phyloP scores from a whole-genome alignment of 1,140 invertebrate species.

The Aphelenchoides avenae region DNA sequence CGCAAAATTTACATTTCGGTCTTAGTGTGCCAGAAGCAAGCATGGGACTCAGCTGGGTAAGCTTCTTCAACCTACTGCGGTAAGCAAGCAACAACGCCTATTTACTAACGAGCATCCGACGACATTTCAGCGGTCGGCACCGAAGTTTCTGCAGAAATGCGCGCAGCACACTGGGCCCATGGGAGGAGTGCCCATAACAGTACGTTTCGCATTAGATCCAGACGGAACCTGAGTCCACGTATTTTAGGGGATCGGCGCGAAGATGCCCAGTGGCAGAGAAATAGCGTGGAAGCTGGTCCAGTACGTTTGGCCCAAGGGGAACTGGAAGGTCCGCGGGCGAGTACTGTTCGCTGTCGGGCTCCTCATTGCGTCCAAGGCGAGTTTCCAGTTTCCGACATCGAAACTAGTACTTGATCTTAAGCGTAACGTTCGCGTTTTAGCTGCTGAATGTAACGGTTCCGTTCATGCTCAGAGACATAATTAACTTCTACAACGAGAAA shows the following conservation, averaged over 20 bases:
- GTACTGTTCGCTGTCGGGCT: constrained; percentile 75
- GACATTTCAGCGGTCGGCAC: no score
- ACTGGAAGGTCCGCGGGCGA: constrained; percentile 72
- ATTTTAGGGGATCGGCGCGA: constrained; percentile 28
- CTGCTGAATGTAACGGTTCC: constrained; percentile 86
- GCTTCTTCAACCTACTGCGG: no score
- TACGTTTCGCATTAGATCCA: constrained; percentile 11
- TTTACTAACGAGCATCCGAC: no score
- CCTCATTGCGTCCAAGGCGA: constrained; percentile 64
- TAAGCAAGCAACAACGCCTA: no score
- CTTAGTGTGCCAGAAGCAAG: no score
- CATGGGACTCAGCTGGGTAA: no score
- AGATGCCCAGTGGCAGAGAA: constrained; percentile 64
- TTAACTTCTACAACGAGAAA: constrained; percentile 76
- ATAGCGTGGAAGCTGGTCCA: constrained; percentile 81
- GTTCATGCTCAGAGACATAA: constrained; percentile 89
- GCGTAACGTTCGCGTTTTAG: constrained; percentile 66
- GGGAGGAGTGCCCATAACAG: constrained; percentile 29
- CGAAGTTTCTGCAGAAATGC: no score
- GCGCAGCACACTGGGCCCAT: constrained; percentile 30
- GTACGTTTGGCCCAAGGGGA: constrained; percentile 94
- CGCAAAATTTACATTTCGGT: no score
- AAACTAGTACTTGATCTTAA: constrained; percentile 1
- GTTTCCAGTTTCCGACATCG: constrained; percentile 1
- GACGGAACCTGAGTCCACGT: constrained; percentile 3